Conservation (phyloP, 64 coral and sea anemone genomes). For the Pocillopora damicornis region DNA sequence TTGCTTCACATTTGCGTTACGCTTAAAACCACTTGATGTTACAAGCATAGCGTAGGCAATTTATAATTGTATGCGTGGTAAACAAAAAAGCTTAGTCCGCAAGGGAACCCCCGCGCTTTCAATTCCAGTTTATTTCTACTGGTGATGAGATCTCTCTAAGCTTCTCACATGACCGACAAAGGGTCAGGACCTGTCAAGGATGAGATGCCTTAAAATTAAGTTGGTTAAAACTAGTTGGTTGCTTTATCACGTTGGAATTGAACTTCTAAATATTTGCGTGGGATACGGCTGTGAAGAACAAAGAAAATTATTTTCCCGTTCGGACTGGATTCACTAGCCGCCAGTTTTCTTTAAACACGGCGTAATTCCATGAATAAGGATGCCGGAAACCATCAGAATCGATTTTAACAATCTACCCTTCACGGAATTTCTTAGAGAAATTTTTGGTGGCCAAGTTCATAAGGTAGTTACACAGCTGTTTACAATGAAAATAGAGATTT, state of each 20-base stretch:
- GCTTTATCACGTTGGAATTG: conserved; percentile 11
- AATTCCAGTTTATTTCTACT: not conserved
- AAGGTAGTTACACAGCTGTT: not conserved
- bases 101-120: not conserved
- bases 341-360: no score
- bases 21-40: not conserved
- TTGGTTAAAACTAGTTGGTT: not conserved
- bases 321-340: not conserved
- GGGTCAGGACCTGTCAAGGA: not conserved
- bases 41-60: not conserved
- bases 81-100: not conserved
- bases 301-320: not conserved
- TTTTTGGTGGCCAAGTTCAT: not conserved
- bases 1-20: not conserved
- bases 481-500: not conserved
- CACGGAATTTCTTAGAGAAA: not conserved
- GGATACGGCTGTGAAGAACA: not conserved
- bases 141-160: conserved; percentile 14
- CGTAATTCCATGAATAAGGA: no score
- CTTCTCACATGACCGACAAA: conserved; percentile 22
- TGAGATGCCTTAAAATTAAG: no score
- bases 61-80: not conserved
- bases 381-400: no score
- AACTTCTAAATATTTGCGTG: not conserved
- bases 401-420: not conserved